Percentiles rank a stretch among this genome's conserved stretches.
phyloP scores from a whole-genome alignment of 53 echinoderm and acorn worm genomes.

The Patiria pectinifera region DNA sequence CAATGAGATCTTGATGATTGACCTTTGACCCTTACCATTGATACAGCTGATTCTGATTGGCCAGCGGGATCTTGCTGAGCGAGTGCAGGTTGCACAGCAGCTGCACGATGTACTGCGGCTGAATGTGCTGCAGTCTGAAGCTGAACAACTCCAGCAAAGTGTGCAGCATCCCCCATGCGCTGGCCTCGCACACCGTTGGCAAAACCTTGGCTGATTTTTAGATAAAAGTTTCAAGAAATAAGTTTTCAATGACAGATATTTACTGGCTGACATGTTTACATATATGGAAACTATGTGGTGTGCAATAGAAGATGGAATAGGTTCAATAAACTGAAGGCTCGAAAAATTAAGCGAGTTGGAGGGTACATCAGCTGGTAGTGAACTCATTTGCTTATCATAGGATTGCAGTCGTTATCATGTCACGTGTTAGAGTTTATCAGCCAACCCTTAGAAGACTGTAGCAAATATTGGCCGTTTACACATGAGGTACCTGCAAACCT shows the following conservation, averaged over 20 bases:
- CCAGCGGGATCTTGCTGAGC: constrained; percentile 84
- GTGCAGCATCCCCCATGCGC: constrained; percentile 94
- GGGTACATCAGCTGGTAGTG: too few species aligned
- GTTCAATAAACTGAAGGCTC: not conserved
- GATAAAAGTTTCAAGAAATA: not conserved
- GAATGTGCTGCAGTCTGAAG: constrained; percentile 92
- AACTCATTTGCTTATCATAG: not conserved
- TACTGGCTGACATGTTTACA: not conserved
- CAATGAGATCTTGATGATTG: not conserved
- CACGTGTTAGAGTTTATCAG: not conserved
- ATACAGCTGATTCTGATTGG: constrained; percentile 91
- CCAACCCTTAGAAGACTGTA: not conserved
- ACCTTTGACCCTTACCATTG: constrained; percentile 78
- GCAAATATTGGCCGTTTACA: not conserved
- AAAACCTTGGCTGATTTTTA: constrained; percentile 77
- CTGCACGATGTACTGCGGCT: constrained; percentile 96
- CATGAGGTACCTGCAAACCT: not conserved
- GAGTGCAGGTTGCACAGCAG: constrained; percentile 83
- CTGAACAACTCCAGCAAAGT: constrained; percentile 90
- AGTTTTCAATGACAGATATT: not conserved
- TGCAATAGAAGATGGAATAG: not conserved
- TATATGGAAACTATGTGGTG: not conserved
- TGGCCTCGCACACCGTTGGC: constrained; percentile 77
- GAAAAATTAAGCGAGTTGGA: not conserved
- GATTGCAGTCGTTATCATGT: not conserved